These are phyloP conservation scores for Isoperla grammatica DNA, from an alignment of 2,888 invertebrate genomes.

Conservation along the genomic window DNA sequence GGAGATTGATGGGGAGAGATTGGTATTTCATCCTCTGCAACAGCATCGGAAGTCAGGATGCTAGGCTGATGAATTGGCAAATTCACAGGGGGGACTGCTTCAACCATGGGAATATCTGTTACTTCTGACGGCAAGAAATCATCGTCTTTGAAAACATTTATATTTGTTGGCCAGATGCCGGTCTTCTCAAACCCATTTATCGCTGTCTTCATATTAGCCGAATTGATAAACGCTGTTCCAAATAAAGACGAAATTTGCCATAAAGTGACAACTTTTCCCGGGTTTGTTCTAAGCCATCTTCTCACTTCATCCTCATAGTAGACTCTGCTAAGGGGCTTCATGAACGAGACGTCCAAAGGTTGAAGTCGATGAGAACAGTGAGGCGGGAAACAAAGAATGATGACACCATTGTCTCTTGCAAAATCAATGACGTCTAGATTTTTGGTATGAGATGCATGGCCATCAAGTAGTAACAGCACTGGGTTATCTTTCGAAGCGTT, in stretches of 20 bases:
- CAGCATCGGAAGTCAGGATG: no score
- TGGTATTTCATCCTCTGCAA: no score
- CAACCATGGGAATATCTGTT: neutral
- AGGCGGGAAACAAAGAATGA: neutral
- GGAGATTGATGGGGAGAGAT: no score
- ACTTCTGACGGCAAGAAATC: neutral
- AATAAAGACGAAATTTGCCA: conserved; percentile 2
- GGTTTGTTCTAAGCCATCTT: neutral
- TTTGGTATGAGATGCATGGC: neutral
- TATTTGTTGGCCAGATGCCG: neutral
- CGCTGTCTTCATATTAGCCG: conserved; percentile 4
- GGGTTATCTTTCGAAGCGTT: neutral
- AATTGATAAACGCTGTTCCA: conserved; percentile 20
- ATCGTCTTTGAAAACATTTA: neutral
- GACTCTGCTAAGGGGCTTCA: neutral
- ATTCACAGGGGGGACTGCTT: no score
- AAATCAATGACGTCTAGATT: conserved; percentile 1
- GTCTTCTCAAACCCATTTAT: neutral
- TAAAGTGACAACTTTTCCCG: neutral
- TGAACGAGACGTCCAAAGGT: neutral
- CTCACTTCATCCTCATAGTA: neutral
- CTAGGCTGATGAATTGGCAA: no score
- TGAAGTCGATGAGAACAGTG: conserved; percentile 13
- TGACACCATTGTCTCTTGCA: neutral
- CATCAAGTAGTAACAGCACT: neutral